Evolutionary conservation across 2,888 invertebrate species (phyloP), one percentile per base, ranked within the genome.

Genomic region (Arctia plantaginis): DNA sequence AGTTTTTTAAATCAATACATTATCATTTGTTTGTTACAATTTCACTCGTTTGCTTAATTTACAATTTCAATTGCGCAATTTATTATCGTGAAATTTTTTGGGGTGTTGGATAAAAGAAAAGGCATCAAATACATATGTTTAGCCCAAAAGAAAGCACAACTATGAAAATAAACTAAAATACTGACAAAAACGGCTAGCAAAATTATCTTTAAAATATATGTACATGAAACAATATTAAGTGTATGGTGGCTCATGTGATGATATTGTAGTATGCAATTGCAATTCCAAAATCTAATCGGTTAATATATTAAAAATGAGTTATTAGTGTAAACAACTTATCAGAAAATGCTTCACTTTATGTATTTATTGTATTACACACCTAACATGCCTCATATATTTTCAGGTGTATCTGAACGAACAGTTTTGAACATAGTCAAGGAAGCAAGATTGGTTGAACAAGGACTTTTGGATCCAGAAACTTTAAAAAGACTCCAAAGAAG

Each of bases 401-500:
- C 41, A 95, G 95, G 95, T 81, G 95, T 95, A 13, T 95, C 95
- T 1, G 95, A 95, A 81, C 89, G 95, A 23, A 94, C 95, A 74
- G 94, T 95, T 1, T 84, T 95, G 20, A 95, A 95, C 77, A 95
- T 95, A 71, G 95, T 93, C 0, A 94, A 94, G 82, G 95, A 95
- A 87, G 95, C 95, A 2, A 87, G 93, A n/a, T 90, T 95, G 0
- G 91, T 95, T 3, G 95, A 95, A 83, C 95, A 95, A 86, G 95
- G 95, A 0, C 88, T 95, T 0, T 81, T 95, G 51, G 95, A 95
- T 81, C 95, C 95, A 2, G 95, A 95, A 80, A 92, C 93, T 3
- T 82, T 95, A n/a, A 94, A 93, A 93, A 92, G 79, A 87, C 92
- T 15, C 94, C 94, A 0, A 95, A 95, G 77, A 95, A 94, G 85